These are phyloP conservation scores for Drosophila villosipedis DNA, from an alignment of 2,888 invertebrate genomes.

Conservation along the genomic window DNA sequence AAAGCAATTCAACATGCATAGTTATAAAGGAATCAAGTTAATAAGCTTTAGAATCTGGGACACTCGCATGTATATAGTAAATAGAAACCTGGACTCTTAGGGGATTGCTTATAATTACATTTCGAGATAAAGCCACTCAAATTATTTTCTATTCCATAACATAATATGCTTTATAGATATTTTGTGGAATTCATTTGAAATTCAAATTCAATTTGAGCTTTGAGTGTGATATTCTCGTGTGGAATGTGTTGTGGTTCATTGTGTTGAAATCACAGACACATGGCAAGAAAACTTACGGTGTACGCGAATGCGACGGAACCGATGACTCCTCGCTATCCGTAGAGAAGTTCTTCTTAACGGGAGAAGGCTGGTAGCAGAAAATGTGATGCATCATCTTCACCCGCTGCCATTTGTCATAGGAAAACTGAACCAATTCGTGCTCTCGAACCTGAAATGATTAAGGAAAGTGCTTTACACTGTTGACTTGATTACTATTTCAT, in stretches of 20 bases:
- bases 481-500: neutral
- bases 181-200: neutral
- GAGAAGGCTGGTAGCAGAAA: constrained; percentile 94
- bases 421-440: constrained; percentile 93
- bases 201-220: neutral
- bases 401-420: constrained; percentile 93
- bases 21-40: constrained; percentile 1
- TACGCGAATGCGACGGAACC: constrained; percentile 83
- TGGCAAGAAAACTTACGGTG: constrained; percentile 83
- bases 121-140: constrained; percentile 5
- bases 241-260: neutral
- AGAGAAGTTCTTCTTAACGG: constrained; percentile 92
- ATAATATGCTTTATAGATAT: neutral
- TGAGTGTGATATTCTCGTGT: constrained; percentile 15
- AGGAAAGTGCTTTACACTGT: neutral
- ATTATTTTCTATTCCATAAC: neutral
- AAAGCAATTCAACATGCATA: constrained; percentile 32
- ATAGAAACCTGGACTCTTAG: neutral
- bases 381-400: constrained; percentile 95
- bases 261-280: neutral
- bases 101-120: neutral
- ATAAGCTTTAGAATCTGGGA: neutral
- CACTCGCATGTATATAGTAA: neutral
- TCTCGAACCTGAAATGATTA: constrained; percentile 88
- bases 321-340: constrained; percentile 89